A percentile compares a stretch with the other conserved stretches of the same genome.
These are phyloP conservation scores for Dipodomys stephensi DNA, from an alignment of 2,113 vertebrate species.

Conservation along the genomic window DNA sequence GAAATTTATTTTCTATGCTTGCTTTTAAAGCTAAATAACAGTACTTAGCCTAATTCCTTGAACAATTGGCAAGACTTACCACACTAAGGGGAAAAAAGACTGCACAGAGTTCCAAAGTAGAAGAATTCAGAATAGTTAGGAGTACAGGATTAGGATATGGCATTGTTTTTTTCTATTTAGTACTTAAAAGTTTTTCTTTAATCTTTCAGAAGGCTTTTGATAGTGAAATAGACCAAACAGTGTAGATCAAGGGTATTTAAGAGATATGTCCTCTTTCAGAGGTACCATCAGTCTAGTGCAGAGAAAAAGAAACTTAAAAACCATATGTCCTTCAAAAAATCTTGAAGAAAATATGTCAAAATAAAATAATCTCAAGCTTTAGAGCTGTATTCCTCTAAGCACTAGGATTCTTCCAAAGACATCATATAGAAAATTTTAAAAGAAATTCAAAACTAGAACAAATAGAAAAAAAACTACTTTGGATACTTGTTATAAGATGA, in stretches of 20 bases:
- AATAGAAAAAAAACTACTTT: constrained; percentile 42
- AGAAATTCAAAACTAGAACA: constrained; percentile 4
- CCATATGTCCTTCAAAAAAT: neutral
- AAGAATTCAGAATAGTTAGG: constrained; percentile 51
- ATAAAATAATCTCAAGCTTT: constrained; percentile 19
- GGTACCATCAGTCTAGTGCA: neutral
- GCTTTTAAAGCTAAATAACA: constrained; percentile 51
- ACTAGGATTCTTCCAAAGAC: neutral
- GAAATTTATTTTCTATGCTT: constrained; percentile 64
- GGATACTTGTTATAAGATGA: constrained; percentile 27
- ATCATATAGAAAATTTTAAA: neutral
- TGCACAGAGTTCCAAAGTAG: neutral
- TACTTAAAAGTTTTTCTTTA: constrained; percentile 38
- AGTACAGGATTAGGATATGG: neutral
- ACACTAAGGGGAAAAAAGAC: neutral
- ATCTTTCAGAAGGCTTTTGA: constrained; percentile 52
- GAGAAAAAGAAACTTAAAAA: constrained; percentile 44
- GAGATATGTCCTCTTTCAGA: constrained; percentile 16
- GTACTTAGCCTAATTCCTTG: constrained; percentile 57
- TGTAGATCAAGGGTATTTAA: constrained; percentile 22
- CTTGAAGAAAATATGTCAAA: constrained; percentile 4
- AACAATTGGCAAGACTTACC: neutral
- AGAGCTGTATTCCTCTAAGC: neutral
- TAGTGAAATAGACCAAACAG: constrained; percentile 6
- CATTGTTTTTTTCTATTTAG: neutral